A percentile compares a stretch with the other conserved stretches of the same genome.
phyloP scores from a whole-genome alignment of 2,113 vertebrate species.

The Hypanus sabinus region DNA sequence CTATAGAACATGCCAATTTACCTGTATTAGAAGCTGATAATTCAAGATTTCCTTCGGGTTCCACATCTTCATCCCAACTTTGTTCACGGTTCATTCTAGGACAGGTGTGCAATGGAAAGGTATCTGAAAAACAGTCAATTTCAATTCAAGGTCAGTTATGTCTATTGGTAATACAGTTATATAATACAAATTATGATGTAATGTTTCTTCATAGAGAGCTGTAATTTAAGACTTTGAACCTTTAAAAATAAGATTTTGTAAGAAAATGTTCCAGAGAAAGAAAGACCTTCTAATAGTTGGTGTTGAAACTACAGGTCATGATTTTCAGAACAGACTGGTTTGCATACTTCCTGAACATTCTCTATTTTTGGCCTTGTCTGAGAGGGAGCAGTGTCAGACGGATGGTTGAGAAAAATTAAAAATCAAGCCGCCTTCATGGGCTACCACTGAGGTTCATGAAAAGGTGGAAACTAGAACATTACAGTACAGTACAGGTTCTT shows the following conservation, averaged over 20 bases:
- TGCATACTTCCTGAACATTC: not conserved
- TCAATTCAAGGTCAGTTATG: not conserved
- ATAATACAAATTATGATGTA: not conserved
- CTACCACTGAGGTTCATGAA: not conserved
- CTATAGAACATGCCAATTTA: slow-evolving; percentile 45
- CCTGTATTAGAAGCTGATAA: slow-evolving; percentile 77
- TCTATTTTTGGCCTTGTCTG: not conserved
- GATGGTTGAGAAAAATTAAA: not conserved
- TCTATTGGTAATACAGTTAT: not conserved
- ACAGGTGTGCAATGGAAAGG: too few species aligned
- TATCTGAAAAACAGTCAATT: not conserved
- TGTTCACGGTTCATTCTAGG: slow-evolving; percentile 39
- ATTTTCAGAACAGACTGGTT: not conserved
- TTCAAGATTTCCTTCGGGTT: slow-evolving; percentile 56
- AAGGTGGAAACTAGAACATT: not conserved
- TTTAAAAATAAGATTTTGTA: not conserved
- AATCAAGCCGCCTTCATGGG: not conserved
- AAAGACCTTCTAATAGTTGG: not conserved
- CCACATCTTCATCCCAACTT: slow-evolving; percentile 60
- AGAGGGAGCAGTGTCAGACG: not conserved
- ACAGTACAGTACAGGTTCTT: too few species aligned
- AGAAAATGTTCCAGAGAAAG: not conserved
- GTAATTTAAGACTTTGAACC: not conserved
- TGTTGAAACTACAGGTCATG: not conserved
- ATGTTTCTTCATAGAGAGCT: not conserved